These are phyloP conservation scores for Apodemia zela DNA, from an alignment of 2,888 invertebrate species.

Conservation along the genomic window DNA sequence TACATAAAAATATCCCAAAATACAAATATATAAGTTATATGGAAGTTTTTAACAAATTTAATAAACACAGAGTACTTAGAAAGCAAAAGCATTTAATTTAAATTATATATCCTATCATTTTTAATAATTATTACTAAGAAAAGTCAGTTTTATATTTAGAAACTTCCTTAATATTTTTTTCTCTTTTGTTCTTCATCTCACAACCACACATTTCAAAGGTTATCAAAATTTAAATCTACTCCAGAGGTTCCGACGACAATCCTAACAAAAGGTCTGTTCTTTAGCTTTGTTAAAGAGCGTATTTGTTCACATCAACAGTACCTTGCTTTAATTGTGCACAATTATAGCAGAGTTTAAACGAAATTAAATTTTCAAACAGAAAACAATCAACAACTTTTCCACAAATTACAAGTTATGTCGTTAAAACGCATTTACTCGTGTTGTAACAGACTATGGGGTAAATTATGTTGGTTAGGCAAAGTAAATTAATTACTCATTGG, in stretches of 20 bases:
- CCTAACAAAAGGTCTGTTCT: background rate
- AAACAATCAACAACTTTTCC: too few species aligned
- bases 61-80: too few species aligned
- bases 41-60: too few species aligned
- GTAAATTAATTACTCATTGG: too few species aligned
- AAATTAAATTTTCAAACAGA: background rate
- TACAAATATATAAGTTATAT: too few species aligned
- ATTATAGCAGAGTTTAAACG: background rate
- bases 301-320: conserved; percentile 1
- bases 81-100: background rate
- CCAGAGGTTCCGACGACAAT: background rate
- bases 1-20: too few species aligned
- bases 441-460: too few species aligned
- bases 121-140: too few species aligned
- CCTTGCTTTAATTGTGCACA: background rate
- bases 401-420: too few species aligned
- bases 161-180: background rate
- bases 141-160: background rate
- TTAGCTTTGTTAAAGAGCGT: conserved; percentile 1
- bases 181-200: background rate
- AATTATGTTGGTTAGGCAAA: too few species aligned
- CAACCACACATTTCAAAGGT: background rate
- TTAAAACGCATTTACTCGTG: too few species aligned
- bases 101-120: background rate
- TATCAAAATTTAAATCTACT: conserved; percentile 7